phyloP scores from a whole-genome alignment of 2,888 invertebrate genomes.

The Drosophila birchii region DNA sequence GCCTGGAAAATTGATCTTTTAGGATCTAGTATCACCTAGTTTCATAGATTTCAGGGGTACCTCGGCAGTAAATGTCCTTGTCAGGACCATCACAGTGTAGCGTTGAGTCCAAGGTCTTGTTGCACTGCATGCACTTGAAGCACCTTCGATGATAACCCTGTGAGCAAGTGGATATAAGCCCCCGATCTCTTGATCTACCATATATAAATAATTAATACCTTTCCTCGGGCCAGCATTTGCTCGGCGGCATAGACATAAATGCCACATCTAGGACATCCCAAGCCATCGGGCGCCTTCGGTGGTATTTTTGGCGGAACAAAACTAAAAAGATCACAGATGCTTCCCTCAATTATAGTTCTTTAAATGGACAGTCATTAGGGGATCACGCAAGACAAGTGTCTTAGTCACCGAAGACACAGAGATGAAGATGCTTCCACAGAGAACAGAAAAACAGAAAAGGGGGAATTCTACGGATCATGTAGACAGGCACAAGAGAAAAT shows the following conservation, averaged over 20 bases:
- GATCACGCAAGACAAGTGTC: constrained; percentile 18
- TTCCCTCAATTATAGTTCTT: constrained; percentile 29
- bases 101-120: constrained; percentile 93
- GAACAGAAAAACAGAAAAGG: constrained; percentile 6
- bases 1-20: constrained; percentile 86
- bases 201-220: constrained; percentile 89
- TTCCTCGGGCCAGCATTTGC: constrained; percentile 95
- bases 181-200: too few relatives aligned
- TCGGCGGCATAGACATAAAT: constrained; percentile 96
- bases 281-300: constrained; percentile 48
- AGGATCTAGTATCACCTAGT: too few relatives aligned
- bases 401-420: constrained; percentile 23
- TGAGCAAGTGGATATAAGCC: background rate
- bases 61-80: constrained; percentile 95
- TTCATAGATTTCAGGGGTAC: constrained; percentile 84
- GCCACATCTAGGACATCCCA: constrained; percentile 92
- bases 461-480: constrained; percentile 21
- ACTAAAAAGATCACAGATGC: constrained; percentile 40
- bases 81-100: constrained; percentile 97
- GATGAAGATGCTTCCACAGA: constrained; percentile 27
- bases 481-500: constrained; percentile 23
- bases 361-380: constrained; percentile 22
- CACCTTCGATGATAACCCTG: constrained; percentile 95
- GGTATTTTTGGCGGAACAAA: constrained; percentile 46
- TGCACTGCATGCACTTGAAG: constrained; percentile 94